Evolutionary conservation across 1,140 invertebrate species (phyloP).

Genomic region (Andrena cerasifolii): DNA sequence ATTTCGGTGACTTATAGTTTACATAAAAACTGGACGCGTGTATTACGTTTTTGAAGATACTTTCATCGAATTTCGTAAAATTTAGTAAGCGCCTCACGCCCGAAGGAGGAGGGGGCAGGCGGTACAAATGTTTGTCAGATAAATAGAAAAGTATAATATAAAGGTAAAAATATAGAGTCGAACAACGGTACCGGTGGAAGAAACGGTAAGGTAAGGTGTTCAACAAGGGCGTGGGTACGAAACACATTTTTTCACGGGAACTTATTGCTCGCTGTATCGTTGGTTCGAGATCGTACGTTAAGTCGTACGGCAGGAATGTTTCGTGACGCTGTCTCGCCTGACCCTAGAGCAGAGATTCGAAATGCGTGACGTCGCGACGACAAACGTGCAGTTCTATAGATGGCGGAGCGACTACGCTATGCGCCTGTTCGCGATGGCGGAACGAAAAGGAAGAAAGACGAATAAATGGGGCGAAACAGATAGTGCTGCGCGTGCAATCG

Average conservation of each 20-base stretch:
- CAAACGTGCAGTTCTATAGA: background rate
- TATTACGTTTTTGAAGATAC: constrained; percentile 57
- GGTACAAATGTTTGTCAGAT: constrained; percentile 24
- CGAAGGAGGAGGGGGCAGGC: constrained; percentile 6
- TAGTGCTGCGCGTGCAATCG: background rate
- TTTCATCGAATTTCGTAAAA: constrained; percentile 27
- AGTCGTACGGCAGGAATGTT: constrained; percentile 45
- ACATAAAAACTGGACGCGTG: constrained; percentile 59
- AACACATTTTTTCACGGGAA: constrained; percentile 1
- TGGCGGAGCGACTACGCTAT: background rate
- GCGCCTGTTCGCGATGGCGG: background rate
- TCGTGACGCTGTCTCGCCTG: background rate
- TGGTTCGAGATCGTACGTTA: constrained; percentile 21
- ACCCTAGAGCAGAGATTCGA: constrained; percentile 14
- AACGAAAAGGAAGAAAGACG: background rate
- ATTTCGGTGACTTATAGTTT: constrained; percentile 43
- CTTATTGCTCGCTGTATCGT: constrained; percentile 40
- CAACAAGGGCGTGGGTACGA: constrained; percentile 2
- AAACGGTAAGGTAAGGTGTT: background rate
- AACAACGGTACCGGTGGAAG: constrained; percentile 8
- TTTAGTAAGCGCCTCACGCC: constrained; percentile 47
- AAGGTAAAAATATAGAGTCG: constrained; percentile 39
- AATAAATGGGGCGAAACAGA: no score
- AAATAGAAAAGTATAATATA: constrained; percentile 36
- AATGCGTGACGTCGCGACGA: constrained; percentile 21